These are phyloP conservation scores for Halcyon smyrnensis DNA, from an alignment of 2,797 vertebrate genomes.

Conservation along the genomic window DNA sequence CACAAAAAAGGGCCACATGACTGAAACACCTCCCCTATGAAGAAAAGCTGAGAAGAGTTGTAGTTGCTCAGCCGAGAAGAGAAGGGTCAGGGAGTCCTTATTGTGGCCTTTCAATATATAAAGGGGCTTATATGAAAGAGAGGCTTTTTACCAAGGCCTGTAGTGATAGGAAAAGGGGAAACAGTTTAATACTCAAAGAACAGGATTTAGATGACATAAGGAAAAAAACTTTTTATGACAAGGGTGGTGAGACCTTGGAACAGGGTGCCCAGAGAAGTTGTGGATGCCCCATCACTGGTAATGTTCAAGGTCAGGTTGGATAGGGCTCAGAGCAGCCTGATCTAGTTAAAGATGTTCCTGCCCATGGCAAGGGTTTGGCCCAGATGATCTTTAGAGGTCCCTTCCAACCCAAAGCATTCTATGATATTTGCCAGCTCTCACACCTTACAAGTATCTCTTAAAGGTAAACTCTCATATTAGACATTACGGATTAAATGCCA, in stretches of 20 bases:
- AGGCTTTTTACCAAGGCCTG: neutral
- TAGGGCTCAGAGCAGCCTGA: no score
- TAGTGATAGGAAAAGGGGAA: neutral
- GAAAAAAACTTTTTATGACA: no score
- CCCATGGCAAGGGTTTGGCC: no score
- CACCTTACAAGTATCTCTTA: neutral
- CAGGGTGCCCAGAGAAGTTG: no score
- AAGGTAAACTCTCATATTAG: neutral
- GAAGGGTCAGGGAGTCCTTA: neutral
- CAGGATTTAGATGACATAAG: no score
- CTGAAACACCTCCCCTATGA: neutral
- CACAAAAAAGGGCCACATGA: neutral
- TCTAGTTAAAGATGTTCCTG: no score
- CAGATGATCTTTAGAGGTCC: no score
- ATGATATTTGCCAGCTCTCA: neutral
- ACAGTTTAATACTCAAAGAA: no score
- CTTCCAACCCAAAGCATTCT: no score
- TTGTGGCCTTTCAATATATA: accelerated
- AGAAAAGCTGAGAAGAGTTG: neutral
- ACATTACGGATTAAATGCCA: neutral
- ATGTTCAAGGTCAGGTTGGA: no score
- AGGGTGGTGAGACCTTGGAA: no score
- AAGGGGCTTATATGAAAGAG: neutral
- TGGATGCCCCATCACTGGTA: no score
- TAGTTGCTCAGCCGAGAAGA: neutral